phyloP scores from a whole-genome alignment of 2,888 invertebrate species.

The Callinectes sapidus region DNA sequence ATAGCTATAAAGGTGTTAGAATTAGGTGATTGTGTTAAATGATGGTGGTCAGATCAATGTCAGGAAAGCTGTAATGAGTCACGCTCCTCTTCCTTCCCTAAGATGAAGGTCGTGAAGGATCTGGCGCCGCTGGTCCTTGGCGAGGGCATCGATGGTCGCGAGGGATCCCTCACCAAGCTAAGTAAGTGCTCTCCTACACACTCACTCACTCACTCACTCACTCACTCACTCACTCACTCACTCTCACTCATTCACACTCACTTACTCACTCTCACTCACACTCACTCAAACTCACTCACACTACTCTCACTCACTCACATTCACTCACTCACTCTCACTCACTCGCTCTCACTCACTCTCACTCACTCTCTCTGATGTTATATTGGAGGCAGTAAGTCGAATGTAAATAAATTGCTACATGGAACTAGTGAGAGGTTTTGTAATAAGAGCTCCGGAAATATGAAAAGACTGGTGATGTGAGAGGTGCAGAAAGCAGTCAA shows the following conservation, averaged over 20 bases:
- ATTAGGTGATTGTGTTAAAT: no score
- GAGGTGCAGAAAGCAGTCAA: no score
- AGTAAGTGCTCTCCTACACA: constrained; percentile 58
- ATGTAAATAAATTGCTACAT: no score
- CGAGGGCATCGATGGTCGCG: constrained; percentile 67
- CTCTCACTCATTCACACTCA: not conserved
- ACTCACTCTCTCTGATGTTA: not conserved
- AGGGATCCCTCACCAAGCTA: constrained; percentile 65
- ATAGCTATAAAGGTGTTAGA: no score
- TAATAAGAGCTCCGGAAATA: no score
- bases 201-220: not conserved
- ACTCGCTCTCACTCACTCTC: not conserved
- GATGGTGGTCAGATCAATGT: not conserved
- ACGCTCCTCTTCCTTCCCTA: not conserved
- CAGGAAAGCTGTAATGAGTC: not conserved
- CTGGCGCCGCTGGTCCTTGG: constrained; percentile 70
- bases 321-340: not conserved
- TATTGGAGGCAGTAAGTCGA: not conserved
- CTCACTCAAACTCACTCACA: not conserved
- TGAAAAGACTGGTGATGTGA: no score
- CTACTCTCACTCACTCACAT: not conserved
- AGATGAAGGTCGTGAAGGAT: constrained; percentile 69
- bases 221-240: not conserved
- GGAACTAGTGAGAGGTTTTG: no score
- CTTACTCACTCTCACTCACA: not conserved